Conservation (phyloP, 2,113 vertebrate species). For the Forbesichthys agassizii region DNA sequence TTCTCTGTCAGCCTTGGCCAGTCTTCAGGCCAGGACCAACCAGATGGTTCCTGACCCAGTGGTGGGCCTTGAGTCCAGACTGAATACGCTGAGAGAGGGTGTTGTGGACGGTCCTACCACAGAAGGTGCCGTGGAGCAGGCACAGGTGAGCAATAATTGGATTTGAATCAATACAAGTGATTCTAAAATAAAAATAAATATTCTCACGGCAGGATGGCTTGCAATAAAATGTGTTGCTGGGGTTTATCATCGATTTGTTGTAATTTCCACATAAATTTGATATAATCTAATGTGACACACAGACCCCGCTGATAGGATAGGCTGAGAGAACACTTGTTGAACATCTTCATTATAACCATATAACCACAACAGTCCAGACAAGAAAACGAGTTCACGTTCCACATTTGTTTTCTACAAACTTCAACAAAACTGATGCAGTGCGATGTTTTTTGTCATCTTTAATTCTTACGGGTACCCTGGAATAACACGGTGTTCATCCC, state of each 20-base stretch:
- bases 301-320: too few species aligned
- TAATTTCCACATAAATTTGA: not conserved
- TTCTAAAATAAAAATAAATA: not conserved
- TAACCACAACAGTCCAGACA: too few species aligned
- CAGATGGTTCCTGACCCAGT: slow-evolving; percentile 58
- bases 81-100: slow-evolving; percentile 55
- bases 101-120: slow-evolving; percentile 73
- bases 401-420: too few species aligned
- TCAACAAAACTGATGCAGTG: not conserved
- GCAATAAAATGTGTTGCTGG: not conserved
- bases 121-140: slow-evolving; percentile 77
- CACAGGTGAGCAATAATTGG: slow-evolving; percentile 60
- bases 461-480: not conserved
- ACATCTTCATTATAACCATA: too few species aligned
- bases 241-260: not conserved
- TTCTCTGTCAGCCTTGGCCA: slow-evolving; percentile 68
- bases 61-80: slow-evolving; percentile 73
- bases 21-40: slow-evolving; percentile 24
- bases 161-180: not conserved
- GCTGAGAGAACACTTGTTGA: too few species aligned
- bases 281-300: too few species aligned
- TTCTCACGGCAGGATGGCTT: not conserved
- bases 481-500: not conserved
- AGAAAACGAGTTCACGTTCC: too few species aligned
- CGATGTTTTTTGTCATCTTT: not conserved